phyloP scores from a whole-genome alignment of 1,140 invertebrate genomes.

The Mylabris phalerata region DNA sequence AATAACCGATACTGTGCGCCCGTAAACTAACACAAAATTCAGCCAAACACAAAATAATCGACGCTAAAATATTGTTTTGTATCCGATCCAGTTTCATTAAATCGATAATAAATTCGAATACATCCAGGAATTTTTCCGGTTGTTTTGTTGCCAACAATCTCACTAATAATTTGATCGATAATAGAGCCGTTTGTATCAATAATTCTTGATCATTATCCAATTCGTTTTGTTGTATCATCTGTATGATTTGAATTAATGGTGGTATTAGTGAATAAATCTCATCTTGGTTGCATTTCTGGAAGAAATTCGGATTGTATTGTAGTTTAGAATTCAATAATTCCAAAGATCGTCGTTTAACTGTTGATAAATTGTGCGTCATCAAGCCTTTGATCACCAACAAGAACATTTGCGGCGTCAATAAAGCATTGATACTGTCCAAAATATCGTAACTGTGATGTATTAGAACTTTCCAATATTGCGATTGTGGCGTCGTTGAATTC shows the following conservation, averaged over 20 bases:
- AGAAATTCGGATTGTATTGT: conserved; percentile 57
- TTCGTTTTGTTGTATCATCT: conserved; percentile 42
- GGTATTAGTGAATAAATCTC: conserved; percentile 52
- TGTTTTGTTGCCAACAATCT: conserved; percentile 57
- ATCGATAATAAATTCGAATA: conserved; percentile 56
- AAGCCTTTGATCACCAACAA: conserved; percentile 65
- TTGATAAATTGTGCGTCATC: conserved; percentile 57
- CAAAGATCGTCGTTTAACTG: conserved; percentile 71
- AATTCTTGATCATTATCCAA: conserved; percentile 49
- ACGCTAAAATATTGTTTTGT: conserved; percentile 62
- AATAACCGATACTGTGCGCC: conserved; percentile 61
- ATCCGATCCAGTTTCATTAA: conserved; percentile 52
- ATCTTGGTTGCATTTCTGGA: conserved; percentile 44
- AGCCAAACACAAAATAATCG: conserved; percentile 70
- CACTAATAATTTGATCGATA: conserved; percentile 74
- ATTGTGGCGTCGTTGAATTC: conserved; percentile 47
- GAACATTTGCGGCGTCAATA: conserved; percentile 72
- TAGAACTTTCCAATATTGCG: conserved; percentile 75
- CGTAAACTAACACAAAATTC: conserved; percentile 69
- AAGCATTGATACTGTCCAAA: conserved; percentile 65
- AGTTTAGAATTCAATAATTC: conserved; percentile 78
- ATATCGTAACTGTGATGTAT: conserved; percentile 70
- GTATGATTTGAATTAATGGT: conserved; percentile 56
- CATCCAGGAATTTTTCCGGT: conserved; percentile 56
- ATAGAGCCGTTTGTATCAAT: conserved; percentile 72